Percentiles rank a stretch among this genome's conserved stretches.
These are phyloP conservation scores for Plagodis pulveraria DNA, from an alignment of 2,888 invertebrate species.

Conservation along the genomic window DNA sequence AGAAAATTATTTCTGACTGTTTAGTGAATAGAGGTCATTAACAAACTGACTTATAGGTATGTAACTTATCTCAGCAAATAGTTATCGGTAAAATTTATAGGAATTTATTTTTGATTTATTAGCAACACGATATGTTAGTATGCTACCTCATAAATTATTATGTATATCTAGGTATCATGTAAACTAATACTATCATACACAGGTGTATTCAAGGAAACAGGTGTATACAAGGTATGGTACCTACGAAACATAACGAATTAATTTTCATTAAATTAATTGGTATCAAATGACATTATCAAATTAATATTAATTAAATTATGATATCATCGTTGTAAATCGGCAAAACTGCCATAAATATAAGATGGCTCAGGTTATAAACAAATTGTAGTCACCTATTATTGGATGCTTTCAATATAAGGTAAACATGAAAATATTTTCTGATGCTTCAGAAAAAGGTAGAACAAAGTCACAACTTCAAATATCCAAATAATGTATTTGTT, in stretches of 20 bases:
- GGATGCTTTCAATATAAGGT: background rate
- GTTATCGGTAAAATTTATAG: too few relatives aligned
- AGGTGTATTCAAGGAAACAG: background rate
- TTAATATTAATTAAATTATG: slow-evolving; percentile 35
- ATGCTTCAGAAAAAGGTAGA: too few relatives aligned
- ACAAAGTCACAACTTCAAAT: slow-evolving; percentile 33
- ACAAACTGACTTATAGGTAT: too few relatives aligned
- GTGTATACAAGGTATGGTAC: background rate
- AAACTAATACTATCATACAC: slow-evolving; percentile 4
- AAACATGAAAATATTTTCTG: too few relatives aligned
- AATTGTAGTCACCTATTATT: slow-evolving; percentile 16
- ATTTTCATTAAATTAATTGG: slow-evolving; percentile 34
- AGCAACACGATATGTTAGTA: background rate
- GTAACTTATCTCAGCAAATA: too few relatives aligned
- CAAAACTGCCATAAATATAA: slow-evolving; percentile 13
- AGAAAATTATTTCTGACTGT: too few relatives aligned
- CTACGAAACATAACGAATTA: slow-evolving; percentile 13
- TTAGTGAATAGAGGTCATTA: too few relatives aligned
- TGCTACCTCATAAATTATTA: background rate
- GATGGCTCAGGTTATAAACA: slow-evolving; percentile 31
- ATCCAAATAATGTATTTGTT: slow-evolving; percentile 58
- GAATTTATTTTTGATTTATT: background rate
- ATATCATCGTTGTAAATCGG: slow-evolving; percentile 32
- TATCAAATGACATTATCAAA: slow-evolving; percentile 34
- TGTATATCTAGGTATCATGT: slow-evolving; percentile 7